Percentiles rank a stretch among this genome's conserved stretches.
phyloP scores from a whole-genome alignment of 2,888 invertebrate genomes.

The Abscondita cerata region DNA sequence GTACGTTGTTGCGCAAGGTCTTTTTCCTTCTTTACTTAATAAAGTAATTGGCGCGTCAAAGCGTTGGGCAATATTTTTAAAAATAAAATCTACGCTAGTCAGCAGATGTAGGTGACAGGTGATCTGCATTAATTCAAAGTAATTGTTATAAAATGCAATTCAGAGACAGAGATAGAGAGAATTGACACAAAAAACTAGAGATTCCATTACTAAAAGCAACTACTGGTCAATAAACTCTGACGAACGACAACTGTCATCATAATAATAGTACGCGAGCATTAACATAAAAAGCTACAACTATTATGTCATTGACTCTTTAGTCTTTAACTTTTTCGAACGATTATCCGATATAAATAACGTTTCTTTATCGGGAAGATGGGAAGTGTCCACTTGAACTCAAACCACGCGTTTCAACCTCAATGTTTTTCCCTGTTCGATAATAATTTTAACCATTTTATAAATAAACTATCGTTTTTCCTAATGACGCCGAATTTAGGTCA shows the following conservation, averaged over 20 bases:
- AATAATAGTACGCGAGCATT: slow-evolving; percentile 13
- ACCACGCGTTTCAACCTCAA: background rate
- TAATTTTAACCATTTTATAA: slow-evolving; percentile 3
- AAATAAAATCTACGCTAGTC: background rate
- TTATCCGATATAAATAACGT: background rate
- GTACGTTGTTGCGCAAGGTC: too few species aligned
- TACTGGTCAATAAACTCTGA: slow-evolving; percentile 1
- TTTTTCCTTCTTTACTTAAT: background rate
- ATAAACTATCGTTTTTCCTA: slow-evolving; percentile 11
- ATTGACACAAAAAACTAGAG: too few species aligned
- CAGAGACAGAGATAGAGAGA: too few species aligned
- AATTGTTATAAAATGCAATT: too few species aligned
- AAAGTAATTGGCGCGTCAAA: background rate
- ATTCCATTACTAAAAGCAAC: background rate
- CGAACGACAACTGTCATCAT: too few species aligned
- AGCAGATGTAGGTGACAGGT: background rate
- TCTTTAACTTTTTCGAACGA: background rate
- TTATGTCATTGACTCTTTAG: slow-evolving; percentile 29
- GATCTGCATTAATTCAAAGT: background rate
- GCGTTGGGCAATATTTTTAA: background rate
- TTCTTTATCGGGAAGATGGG: background rate
- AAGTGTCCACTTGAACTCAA: slow-evolving; percentile 3
- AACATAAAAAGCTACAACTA: slow-evolving; percentile 16
- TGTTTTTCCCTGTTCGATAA: slow-evolving; percentile 1
- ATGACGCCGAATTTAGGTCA: slow-evolving; percentile 31